Conservation (phyloP, 2,888 invertebrate genomes). For the Drosophila sordidapex region DNA sequence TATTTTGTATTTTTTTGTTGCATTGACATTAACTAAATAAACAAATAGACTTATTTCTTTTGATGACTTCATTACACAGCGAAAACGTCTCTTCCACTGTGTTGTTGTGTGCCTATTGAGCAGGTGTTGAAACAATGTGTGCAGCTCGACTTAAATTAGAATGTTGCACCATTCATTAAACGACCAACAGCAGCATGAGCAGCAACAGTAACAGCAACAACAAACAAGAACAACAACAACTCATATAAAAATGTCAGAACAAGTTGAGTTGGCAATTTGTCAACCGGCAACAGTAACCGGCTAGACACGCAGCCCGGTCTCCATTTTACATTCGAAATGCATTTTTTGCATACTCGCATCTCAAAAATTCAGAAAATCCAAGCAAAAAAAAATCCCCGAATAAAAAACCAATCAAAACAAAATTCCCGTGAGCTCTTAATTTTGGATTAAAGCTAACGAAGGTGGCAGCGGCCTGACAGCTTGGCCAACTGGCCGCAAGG, state of each 20-base stretch:
- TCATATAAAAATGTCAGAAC: slow-evolving; percentile 76
- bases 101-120: slow-evolving; percentile 28
- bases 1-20: neutral
- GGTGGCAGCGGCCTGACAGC: slow-evolving; percentile 9
- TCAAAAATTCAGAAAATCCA: slow-evolving; percentile 45
- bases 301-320: slow-evolving; percentile 63
- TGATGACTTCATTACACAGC: slow-evolving; percentile 57
- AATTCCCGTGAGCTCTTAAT: slow-evolving; percentile 65
- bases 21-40: neutral
- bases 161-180: slow-evolving; percentile 79
- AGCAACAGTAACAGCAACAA: slow-evolving; percentile 18
- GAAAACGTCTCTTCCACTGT: slow-evolving; percentile 10
- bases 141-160: slow-evolving; percentile 77
- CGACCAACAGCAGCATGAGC: slow-evolving; percentile 32
- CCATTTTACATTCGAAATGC: slow-evolving; percentile 71
- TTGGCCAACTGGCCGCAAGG: slow-evolving; percentile 11
- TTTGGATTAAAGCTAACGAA: slow-evolving; percentile 20
- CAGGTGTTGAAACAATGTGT: slow-evolving; percentile 80
- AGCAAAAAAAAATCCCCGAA: slow-evolving; percentile 11
- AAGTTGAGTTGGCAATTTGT: slow-evolving; percentile 78
- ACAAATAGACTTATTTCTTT: slow-evolving; percentile 22
- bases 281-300: slow-evolving; percentile 68
- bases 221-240: slow-evolving; percentile 19
- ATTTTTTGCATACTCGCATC: slow-evolving; percentile 66
- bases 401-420: slow-evolving; percentile 22